Conservation (phyloP, 2,797 vertebrate species). For the Tokudaia muenninki region DNA sequence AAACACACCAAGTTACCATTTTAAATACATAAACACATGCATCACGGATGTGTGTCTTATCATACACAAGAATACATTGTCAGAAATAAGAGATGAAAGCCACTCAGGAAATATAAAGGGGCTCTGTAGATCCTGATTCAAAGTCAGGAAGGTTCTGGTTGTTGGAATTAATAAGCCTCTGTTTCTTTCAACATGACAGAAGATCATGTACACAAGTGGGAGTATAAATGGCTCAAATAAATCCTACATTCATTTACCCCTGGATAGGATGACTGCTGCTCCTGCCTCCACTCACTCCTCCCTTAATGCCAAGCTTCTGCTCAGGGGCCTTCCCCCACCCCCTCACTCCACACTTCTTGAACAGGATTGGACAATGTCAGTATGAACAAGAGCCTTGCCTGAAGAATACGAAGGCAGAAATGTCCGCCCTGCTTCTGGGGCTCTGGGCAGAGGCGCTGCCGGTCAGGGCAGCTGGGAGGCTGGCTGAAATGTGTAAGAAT, state of each 20-base stretch:
- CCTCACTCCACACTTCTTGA: neutral
- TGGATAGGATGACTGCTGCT: constrained; percentile 52
- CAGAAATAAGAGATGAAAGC: constrained; percentile 54
- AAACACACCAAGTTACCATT: constrained; percentile 83
- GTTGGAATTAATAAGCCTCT: constrained; percentile 67
- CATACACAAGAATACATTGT: constrained; percentile 59
- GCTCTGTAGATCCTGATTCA: constrained; percentile 13
- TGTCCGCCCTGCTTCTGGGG: neutral
- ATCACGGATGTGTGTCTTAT: constrained; percentile 64
- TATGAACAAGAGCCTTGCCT: constrained; percentile 55
- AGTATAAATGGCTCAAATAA: constrained; percentile 68
- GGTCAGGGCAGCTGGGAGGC: constrained; percentile 47
- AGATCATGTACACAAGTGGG: constrained; percentile 62
- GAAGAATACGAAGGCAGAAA: constrained; percentile 51
- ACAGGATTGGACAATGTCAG: constrained; percentile 44
- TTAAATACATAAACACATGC: constrained; percentile 83
- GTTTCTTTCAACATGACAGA: constrained; percentile 62
- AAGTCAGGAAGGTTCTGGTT: neutral
- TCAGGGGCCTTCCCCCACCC: neutral
- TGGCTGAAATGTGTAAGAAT: constrained; percentile 66
- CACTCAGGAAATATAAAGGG: neutral
- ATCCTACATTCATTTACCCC: constrained; percentile 65
- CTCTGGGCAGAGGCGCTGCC: constrained; percentile 16
- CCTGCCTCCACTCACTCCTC: constrained; percentile 8
- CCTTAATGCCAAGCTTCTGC: constrained; percentile 48